A percentile compares a stretch with the other conserved stretches of the same genome.
Evolutionary conservation across 53 echinoderm and acorn worm genomes (phyloP).

Genomic region (Apostichopus leukothele): DNA sequence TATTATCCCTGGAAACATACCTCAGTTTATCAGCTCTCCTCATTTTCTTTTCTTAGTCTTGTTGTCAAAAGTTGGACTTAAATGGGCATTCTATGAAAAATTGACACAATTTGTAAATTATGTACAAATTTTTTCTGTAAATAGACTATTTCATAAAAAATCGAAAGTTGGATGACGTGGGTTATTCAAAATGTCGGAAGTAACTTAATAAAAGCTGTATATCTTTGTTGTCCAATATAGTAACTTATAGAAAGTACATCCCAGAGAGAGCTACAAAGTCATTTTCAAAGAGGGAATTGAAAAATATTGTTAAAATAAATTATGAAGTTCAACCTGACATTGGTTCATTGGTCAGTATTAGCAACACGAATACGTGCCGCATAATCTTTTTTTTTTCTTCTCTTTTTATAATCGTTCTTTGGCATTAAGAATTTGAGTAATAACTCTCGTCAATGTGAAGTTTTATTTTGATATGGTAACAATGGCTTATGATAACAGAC

Average conservation of each 20-base stretch:
- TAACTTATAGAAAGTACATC: background rate
- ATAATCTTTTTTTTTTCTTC: background rate
- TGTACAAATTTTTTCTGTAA: slow-evolving; percentile 7
- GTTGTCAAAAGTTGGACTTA: background rate
- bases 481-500: too few species aligned
- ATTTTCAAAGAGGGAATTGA: too few species aligned
- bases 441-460: too few species aligned
- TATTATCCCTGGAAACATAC: background rate
- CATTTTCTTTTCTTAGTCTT: background rate
- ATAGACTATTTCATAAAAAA: slow-evolving; percentile 33
- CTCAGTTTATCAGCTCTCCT: background rate
- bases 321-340: background rate
- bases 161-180: background rate
- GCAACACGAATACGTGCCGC: background rate
- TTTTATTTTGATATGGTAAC: too few species aligned
- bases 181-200: background rate
- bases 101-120: background rate
- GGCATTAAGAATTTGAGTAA: too few species aligned
- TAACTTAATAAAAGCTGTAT: background rate
- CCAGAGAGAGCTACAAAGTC: background rate
- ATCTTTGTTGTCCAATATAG: slow-evolving; percentile 10
- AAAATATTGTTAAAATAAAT: background rate
- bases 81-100: slow-evolving; percentile 4
- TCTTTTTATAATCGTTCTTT: background rate
- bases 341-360: slow-evolving; percentile 34